Conservation (phyloP, 1,140 invertebrate genomes). For the Apis laboriosa region DNA sequence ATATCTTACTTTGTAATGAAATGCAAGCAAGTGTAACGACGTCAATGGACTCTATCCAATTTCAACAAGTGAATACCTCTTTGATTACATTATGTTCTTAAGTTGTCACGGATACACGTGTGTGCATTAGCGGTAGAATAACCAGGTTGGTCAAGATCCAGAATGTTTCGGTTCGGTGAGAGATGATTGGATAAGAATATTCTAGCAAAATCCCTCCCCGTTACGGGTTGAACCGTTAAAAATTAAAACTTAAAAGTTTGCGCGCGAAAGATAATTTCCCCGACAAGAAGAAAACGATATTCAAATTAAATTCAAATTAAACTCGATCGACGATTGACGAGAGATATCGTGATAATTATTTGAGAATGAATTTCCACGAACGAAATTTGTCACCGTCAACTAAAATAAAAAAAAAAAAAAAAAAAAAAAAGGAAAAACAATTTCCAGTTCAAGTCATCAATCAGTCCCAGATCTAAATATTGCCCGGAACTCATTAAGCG, state of each 20-base stretch:
- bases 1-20: constrained; percentile 10
- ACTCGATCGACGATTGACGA: no score
- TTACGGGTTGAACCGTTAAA: no score
- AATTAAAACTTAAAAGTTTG: no score
- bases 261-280: no score
- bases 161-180: not conserved
- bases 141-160: constrained; percentile 1
- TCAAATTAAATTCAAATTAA: no score
- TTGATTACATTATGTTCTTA: constrained; percentile 13
- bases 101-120: not conserved
- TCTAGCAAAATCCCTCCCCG: no score
- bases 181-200: not conserved
- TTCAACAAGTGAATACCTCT: constrained; percentile 12
- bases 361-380: not conserved
- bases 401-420: not conserved
- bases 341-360: no score
- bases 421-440: not conserved
- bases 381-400: constrained; percentile 29
- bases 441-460: not conserved
- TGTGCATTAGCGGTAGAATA: not conserved
- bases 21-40: constrained; percentile 2
- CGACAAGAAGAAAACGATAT: no score
- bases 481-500: not conserved
- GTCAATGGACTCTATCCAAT: constrained; percentile 19
- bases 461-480: constrained; percentile 21